Conservation (phyloP, 2,888 invertebrate species). For the Ephialtes manifestator region DNA sequence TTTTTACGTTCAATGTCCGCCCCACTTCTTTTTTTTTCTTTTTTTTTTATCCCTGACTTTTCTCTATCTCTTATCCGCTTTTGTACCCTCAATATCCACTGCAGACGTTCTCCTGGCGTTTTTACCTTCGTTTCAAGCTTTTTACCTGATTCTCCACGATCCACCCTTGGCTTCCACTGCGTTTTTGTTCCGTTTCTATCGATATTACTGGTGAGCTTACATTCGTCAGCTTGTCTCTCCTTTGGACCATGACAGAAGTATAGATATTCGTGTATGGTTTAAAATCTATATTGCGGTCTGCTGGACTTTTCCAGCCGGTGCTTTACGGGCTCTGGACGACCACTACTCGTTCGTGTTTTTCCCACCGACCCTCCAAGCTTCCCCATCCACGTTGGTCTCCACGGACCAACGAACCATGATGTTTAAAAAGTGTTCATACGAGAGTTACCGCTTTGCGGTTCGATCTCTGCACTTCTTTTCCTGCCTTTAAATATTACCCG, state of each 20-base stretch:
- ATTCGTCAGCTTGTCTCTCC: not conserved
- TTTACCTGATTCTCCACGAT: slow-evolving; percentile 24
- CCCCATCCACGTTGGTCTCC: slow-evolving; percentile 1
- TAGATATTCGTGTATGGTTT: not conserved
- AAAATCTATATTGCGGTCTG: slow-evolving; percentile 20
- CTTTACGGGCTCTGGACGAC: slow-evolving; percentile 61
- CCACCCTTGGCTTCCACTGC: not conserved
- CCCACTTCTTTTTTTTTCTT: slow-evolving; percentile 7
- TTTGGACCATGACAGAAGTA: not conserved
- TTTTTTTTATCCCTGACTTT: slow-evolving; percentile 9
- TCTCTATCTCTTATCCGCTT: slow-evolving; percentile 16
- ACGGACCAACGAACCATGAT: slow-evolving; percentile 49
- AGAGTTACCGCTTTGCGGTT: slow-evolving; percentile 62
- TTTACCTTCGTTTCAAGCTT: slow-evolving; percentile 15
- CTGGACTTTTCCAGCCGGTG: slow-evolving; percentile 38
- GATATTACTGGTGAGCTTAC: not conserved
- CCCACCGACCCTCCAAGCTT: slow-evolving; percentile 18
- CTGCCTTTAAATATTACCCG: not conserved
- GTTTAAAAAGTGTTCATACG: slow-evolving; percentile 64
- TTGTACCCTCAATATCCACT: slow-evolving; percentile 6
- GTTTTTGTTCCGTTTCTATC: not conserved
- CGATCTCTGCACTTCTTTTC: slow-evolving; percentile 16
- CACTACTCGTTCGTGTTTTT: slow-evolving; percentile 41
- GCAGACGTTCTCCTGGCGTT: not conserved
- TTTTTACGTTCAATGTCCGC: slow-evolving; percentile 47